Base-by-base conservation (phyloP, 1,140 invertebrate genomes). In the Trichoplusia ni region DNA sequence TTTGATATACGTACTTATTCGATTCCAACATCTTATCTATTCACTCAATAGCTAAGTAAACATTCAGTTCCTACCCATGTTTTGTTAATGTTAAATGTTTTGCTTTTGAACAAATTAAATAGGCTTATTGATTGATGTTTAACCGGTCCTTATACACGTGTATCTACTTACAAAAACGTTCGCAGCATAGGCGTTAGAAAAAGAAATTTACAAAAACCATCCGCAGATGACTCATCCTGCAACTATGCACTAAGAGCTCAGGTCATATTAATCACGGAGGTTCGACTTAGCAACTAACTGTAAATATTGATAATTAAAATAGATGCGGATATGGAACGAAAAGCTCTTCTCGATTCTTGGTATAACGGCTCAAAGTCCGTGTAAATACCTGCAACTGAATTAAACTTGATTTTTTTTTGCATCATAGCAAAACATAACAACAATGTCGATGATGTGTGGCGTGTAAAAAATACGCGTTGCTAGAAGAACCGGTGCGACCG, bases 401-500 rank as follows among this genome's bases (percentile, higher is more conserved):
- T 62, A 61, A 64, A 66, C 40, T 47, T 64, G 31, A 40, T 42
- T 67, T 79, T 84, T n/a, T 82, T 89, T 89, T 86, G 83, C 83
- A 81, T 82, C 72, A 81, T 79, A 89, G 79, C 81, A 88, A 86
- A 88, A 88, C 79, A 85, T 81, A 82, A 81, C 75, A 89, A 86
- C 82, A 89, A 88, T 86, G 81, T 86, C 70, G 82, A 84, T 87
- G 79, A 88, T 88, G 81, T 89, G 84, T 86, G 80, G 79, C 64
- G 71, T 82, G 77, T 84, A 89, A 89, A 89, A 88, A 89, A 89
- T 83, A 79, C 84, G 82, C 83, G 79, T 78, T 85, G 85, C 81
- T 89, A 88, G 85, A 84, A 83, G 78, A 90, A 90, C 87, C 87
- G 87, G 87, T 90, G 85, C 69, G 83, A 88, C 87, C 82, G 81